Evolutionary conservation across 30 jellyfish, hydroid and myxozoan genomes (phyloP).

Genomic region (Hydra vulgaris): DNA sequence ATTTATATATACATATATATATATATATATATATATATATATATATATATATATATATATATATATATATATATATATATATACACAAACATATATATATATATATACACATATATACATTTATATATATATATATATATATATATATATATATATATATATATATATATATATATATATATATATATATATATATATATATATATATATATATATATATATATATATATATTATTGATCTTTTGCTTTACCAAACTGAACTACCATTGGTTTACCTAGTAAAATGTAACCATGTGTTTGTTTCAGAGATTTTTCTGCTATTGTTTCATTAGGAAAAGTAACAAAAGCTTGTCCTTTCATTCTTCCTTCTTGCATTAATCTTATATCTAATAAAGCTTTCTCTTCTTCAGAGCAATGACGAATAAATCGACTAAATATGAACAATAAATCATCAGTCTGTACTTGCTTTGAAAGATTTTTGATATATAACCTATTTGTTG

Average conservation of each 20-base stretch:
- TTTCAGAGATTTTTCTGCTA: constrained; percentile 51
- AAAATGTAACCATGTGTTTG: constrained; percentile 66
- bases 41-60: no score
- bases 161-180: no score
- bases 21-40: no score
- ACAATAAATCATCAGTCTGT: constrained; percentile 37
- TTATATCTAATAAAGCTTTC: constrained; percentile 45
- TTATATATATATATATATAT: no score
- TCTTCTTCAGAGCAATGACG: constrained; percentile 38
- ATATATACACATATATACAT: no score
- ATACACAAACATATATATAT: no score
- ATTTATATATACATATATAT: no score
- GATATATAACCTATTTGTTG: constrained; percentile 53
- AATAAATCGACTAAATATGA: constrained; percentile 39
- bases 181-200: no score
- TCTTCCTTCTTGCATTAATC: constrained; percentile 88
- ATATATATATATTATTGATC: not conserved
- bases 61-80: no score
- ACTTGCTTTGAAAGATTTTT: constrained; percentile 65
- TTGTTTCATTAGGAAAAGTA: constrained; percentile 47
- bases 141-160: no score
- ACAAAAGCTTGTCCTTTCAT: constrained; percentile 96
- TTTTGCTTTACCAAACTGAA: constrained; percentile 21
- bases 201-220: no score
- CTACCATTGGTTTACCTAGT: constrained; percentile 67